Evolutionary conservation across 2,888 invertebrate species (phyloP).

Genomic region (Ormyrus thymus): DNA sequence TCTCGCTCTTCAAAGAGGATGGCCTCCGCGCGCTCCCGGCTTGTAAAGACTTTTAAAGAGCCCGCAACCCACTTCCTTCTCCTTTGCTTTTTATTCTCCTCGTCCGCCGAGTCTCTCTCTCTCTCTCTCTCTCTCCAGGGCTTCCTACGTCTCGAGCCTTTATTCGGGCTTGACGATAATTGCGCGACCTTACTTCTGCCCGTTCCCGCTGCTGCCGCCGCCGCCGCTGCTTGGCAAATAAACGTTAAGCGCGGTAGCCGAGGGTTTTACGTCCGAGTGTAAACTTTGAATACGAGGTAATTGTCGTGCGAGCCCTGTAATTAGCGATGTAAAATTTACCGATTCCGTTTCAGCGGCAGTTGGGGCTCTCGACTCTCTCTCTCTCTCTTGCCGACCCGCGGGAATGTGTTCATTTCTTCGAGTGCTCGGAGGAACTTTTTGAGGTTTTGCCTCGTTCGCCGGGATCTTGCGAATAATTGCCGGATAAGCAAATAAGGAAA

Average conservation of each 20-base stretch:
- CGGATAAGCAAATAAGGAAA: not conserved
- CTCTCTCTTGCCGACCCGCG: too few relatives aligned
- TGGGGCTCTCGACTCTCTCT: too few relatives aligned
- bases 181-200: conserved; percentile 26
- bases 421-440: too few relatives aligned
- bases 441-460: too few relatives aligned
- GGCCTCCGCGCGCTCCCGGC: conserved; percentile 16
- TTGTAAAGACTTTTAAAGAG: conserved; percentile 54
- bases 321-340: conserved; percentile 22
- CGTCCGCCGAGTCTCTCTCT: not conserved
- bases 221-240: conserved; percentile 5
- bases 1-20: conserved; percentile 24
- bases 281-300: conserved; percentile 18
- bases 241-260: not conserved
- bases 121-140: not conserved
- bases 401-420: too few relatives aligned
- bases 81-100: not conserved
- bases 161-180: conserved; percentile 49
- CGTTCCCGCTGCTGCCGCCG: not conserved
- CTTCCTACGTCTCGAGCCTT: conserved; percentile 16
- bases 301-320: conserved; percentile 23
- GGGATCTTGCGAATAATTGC: too few relatives aligned
- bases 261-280: conserved; percentile 1
- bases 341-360: not conserved
- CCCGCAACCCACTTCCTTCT: conserved; percentile 46